Percentiles rank a stretch among this genome's conserved stretches.
Conservation (phyloP, 2,797 vertebrate genomes). For the Chelidonichthys spinosus region DNA sequence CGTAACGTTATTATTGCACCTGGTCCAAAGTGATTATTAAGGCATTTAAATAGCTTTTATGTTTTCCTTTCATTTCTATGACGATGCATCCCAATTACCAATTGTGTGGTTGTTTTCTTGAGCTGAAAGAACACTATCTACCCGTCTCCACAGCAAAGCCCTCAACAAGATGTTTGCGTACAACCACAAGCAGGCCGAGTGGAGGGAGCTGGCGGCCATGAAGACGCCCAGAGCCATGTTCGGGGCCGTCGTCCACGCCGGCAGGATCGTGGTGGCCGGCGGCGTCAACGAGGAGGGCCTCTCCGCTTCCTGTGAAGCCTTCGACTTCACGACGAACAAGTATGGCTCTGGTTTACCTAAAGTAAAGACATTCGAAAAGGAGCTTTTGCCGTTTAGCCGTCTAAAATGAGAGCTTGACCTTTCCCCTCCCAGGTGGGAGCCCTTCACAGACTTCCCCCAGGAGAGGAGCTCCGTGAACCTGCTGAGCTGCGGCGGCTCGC, state of each 20-base stretch:
- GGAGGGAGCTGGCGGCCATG: slow-evolving; percentile 96
- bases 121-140: no score
- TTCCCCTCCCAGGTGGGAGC: slow-evolving; percentile 89
- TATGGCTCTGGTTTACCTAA: slow-evolving; percentile 70
- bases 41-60: no score
- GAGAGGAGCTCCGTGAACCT: slow-evolving; percentile 97
- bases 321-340: slow-evolving; percentile 93
- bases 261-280: slow-evolving; percentile 90
- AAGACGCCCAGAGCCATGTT: slow-evolving; percentile 96
- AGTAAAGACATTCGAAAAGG: no score
- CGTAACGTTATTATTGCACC: no score
- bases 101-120: no score
- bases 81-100: no score
- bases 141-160: slow-evolving; percentile 88
- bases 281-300: slow-evolving; percentile 97
- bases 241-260: slow-evolving; percentile 90
- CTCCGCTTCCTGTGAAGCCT: slow-evolving; percentile 89
- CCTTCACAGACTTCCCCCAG: slow-evolving; percentile 94
- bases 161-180: slow-evolving; percentile 94
- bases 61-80: no score
- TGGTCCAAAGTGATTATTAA: no score
- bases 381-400: no score
- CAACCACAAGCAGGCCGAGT: slow-evolving; percentile 97
- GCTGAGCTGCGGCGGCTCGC: slow-evolving; percentile 85
- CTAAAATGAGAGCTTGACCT: slow-evolving; percentile 23